Base-by-base conservation (phyloP, 2,113 vertebrate species). In the Indicator maculatus region DNA sequence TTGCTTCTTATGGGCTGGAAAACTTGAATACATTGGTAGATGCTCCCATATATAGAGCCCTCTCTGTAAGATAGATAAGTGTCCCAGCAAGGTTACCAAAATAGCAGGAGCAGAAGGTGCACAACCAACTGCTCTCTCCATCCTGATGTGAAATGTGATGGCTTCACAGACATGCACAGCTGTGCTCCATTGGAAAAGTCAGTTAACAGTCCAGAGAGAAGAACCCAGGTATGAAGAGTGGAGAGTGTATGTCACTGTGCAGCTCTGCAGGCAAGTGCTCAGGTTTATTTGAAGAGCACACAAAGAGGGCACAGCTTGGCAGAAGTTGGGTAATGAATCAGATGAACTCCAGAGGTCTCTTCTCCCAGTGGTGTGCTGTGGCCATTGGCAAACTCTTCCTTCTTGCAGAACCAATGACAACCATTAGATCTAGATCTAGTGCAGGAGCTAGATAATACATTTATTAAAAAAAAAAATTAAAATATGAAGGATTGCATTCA, bases 31-130 rank as follows among this genome's bases (percentile, higher is more conserved):
- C 93, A 27, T 89, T 88, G 83, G 91, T 78, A 63, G 94, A 86
- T 91, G n/a, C 38, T 91, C 47, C 95, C 93, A 81, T 95, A 93
- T 91, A 95, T 96, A 91, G 93, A 45, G 61, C n/a, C 44, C 36
- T 95, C 55, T 77, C 38, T 1, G 7, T 56, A 55, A 28, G 60
- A 47, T n/a, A 47, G 7, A 4, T 7, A 67, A 92, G 27, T 19
- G 53, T 69, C 30, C n/a, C 38, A 17, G 71, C 28, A 44, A 74
- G 60, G 12, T 74, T 88, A 53, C 93, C 53, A 50, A 93, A 93
- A 93, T 95, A 95, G 93, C 78, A 56, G 31, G 67, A 88, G 58
- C 4, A 16, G 79, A 88, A 92, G 83, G 69, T 86, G 52, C 4
- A 0, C 38, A n/a, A 2, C 33, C 78, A 88, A 44, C 67, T 95